A percentile compares a stretch with the other conserved stretches of the same genome.
phyloP scores from a whole-genome alignment of 64 coral and sea anemone genomes.

The Platygyra sinensis region DNA sequence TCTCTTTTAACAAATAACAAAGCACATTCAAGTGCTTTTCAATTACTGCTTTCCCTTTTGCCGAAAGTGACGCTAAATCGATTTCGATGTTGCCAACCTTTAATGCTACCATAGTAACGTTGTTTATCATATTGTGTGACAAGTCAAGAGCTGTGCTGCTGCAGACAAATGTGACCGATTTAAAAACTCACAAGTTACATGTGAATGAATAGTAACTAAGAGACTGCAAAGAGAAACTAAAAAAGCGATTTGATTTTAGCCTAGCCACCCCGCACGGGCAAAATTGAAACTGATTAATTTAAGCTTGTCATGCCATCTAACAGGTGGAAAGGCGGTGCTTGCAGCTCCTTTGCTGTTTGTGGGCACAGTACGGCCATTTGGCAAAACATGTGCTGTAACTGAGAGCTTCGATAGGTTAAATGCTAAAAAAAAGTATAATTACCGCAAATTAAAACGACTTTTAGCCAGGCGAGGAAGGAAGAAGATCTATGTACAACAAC shows the following conservation, averaged over 20 bases:
- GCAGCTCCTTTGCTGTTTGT: not conserved
- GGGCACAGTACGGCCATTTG: not conserved
- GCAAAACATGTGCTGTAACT: not conserved
- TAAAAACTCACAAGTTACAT: not conserved
- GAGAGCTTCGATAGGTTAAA: not conserved
- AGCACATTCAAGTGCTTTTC: no score
- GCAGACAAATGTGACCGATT: not conserved
- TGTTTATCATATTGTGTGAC: conserved; percentile 10
- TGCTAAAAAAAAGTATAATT: not conserved
- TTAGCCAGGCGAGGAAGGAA: not conserved
- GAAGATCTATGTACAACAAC: not conserved
- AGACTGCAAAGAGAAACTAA: not conserved
- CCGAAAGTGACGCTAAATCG: not conserved
- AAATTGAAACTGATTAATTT: no score
- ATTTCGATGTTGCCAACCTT: no score
- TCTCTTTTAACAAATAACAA: no score
- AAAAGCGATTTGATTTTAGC: no score
- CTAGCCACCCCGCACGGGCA: no score
- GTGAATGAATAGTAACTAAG: not conserved
- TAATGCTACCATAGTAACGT: not conserved
- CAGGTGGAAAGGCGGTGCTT: not conserved
- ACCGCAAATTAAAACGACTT: not conserved
- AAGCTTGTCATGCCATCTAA: no score
- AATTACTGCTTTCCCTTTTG: not conserved
- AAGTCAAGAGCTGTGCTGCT: not conserved